Evolutionary conservation across 2,888 invertebrate species (phyloP).

Genomic region (Argynnis bischoffii): DNA sequence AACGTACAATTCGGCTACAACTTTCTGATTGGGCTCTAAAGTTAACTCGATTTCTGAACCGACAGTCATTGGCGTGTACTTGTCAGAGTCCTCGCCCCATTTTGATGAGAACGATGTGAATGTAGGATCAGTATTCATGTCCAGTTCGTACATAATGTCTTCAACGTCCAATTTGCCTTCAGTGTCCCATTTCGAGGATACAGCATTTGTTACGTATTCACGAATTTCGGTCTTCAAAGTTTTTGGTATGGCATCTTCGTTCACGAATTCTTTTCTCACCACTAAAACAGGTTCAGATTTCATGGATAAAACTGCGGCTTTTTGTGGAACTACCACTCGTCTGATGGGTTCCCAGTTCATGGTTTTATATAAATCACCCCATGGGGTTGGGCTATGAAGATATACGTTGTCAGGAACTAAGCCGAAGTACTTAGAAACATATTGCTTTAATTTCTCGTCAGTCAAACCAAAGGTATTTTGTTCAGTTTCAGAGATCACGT

Average conservation of each 20-base stretch:
- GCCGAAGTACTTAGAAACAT: constrained; percentile 45
- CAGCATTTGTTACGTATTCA: constrained; percentile 45
- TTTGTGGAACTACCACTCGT: constrained; percentile 47
- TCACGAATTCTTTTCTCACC: constrained; percentile 42
- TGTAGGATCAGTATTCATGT: constrained; percentile 5
- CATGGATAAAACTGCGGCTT: constrained; percentile 42
- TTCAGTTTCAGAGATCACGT: constrained; percentile 50
- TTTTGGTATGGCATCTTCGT: constrained; percentile 42
- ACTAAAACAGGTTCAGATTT: constrained; percentile 42
- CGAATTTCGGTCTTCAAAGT: constrained; percentile 45
- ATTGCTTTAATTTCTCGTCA: constrained; percentile 48
- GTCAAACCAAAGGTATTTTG: constrained; percentile 46
- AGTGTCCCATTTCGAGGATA: constrained; percentile 46
- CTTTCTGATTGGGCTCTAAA: constrained; percentile 47
- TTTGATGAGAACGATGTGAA: constrained; percentile 42
- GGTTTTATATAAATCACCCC: constrained; percentile 53
- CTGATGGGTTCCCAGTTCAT: constrained; percentile 52
- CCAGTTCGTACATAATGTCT: constrained; percentile 28
- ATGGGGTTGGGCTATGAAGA: constrained; percentile 54
- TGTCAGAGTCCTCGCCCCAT: constrained; percentile 39
- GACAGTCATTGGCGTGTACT: constrained; percentile 40
- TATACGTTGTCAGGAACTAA: constrained; percentile 46
- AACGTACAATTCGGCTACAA: constrained; percentile 45
- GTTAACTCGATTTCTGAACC: constrained; percentile 42
- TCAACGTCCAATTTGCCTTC: constrained; percentile 41